Evolutionary conservation across 2,888 invertebrate genomes (phyloP), one percentile per base, ranked within the genome.

Genomic region (Chironomus riparius): DNA sequence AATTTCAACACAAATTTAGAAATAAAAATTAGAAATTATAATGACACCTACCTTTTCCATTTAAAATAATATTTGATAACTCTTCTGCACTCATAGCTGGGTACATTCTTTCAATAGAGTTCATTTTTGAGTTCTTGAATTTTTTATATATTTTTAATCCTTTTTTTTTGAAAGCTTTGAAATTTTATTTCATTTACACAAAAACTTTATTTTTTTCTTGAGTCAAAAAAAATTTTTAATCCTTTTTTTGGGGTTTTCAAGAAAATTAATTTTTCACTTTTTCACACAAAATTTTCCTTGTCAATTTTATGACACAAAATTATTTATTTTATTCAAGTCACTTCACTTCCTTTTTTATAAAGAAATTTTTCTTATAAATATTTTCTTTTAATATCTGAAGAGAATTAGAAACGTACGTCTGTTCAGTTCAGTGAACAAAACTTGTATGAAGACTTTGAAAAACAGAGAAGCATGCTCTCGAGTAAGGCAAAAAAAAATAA

Each of bases 51-150:
- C 56, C 56, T 56, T 71, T 73, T 38, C 74, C 74, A 68, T 74
- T 74, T 24, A 74, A 5, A 12, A 74, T 61, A 13, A 74, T 74
- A 47, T 62, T 74, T 10, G 74, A 74, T 22, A 74, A 21, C 22
- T 74, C 74, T n/a, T 65, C 62, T 47, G 74, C 74, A 68, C 48
- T 74, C 68, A 74, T 21, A 13, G 65, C 48, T 10, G 65, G 68
- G 24, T 74, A 74, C 74, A 74, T 74, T 74, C 74, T 74, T 12
- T 62, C 74, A 74, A 74, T 68, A 10, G 47, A 47, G 65, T 47
- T 74, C 74, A 74, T 74, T 62, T 62, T 50, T 47, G 21, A 21
- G 38, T 47, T 15, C 21, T 71, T 28, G 56, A 28, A 38, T 73
- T 28, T 56, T n/a, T n/a, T n/a, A n/a, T 18, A 73, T 18, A n/a